These are phyloP conservation scores for Eristalinus sepulchralis DNA, from an alignment of 2,888 invertebrate species.

Conservation along the genomic window DNA sequence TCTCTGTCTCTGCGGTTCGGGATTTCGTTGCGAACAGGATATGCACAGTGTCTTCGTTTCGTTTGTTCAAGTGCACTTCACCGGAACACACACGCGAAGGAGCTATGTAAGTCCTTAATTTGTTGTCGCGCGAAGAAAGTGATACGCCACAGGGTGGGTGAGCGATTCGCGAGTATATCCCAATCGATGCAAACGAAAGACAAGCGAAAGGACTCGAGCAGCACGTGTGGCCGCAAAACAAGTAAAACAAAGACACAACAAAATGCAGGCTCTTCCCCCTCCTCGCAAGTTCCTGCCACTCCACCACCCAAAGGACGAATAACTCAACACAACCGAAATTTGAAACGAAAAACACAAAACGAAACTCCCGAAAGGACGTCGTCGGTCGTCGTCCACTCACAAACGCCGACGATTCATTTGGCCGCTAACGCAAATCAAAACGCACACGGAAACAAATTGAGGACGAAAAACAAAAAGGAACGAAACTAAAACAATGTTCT, in stretches of 20 bases:
- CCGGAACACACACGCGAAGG: conserved; percentile 1
- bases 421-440: background rate
- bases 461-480: conserved; percentile 28
- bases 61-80: conserved; percentile 41
- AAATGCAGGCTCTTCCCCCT: background rate
- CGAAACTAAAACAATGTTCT: conserved; percentile 53
- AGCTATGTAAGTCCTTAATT: conserved; percentile 39
- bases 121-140: conserved; percentile 7
- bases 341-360: background rate
- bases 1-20: background rate
- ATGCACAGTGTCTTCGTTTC: conserved; percentile 22
- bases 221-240: conserved; percentile 29
- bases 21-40: background rate
- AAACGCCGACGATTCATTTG: conserved; percentile 1
- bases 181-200: background rate
- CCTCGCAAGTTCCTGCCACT: background rate
- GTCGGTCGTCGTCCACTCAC: background rate
- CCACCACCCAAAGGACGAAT: no score
- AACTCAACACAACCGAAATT: background rate
- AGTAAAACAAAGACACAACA: background rate
- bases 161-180: background rate
- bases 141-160: conserved; percentile 27
- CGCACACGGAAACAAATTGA: conserved; percentile 32
- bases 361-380: conserved; percentile 9
- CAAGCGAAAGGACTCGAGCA: conserved; percentile 12